Percentiles rank a stretch among this genome's conserved stretches.
Conservation (phyloP, 2,888 invertebrate species). For the Dolomedes plantarius region DNA sequence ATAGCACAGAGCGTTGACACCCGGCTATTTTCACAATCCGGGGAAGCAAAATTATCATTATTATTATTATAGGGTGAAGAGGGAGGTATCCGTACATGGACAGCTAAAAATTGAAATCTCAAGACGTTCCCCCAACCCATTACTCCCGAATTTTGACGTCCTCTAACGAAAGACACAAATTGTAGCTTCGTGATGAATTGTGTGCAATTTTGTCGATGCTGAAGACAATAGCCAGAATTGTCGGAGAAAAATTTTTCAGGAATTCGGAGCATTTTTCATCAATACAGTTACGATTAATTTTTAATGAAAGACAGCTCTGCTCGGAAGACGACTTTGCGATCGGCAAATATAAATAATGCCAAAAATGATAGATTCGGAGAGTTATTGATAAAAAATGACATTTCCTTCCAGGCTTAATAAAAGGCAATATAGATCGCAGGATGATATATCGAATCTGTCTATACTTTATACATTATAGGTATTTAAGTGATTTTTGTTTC, state of each 20-base stretch:
- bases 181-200: conserved; percentile 34
- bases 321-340: conserved; percentile 15
- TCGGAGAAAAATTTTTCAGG: conserved; percentile 24
- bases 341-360: conserved; percentile 57
- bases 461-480: conserved; percentile 22
- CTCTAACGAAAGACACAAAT: background rate
- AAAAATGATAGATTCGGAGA: conserved; percentile 50
- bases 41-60: no score
- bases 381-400: conserved; percentile 64
- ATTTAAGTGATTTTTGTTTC: conserved; percentile 41
- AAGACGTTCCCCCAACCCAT: background rate
- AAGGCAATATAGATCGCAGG: conserved; percentile 51
- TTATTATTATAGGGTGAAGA: no score
- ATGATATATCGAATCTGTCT: conserved; percentile 54
- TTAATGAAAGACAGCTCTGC: conserved; percentile 42
- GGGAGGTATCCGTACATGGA: background rate
- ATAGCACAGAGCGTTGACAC: no score
- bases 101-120: background rate
- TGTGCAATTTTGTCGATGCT: conserved; percentile 50
- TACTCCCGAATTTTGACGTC: background rate
- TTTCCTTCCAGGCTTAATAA: conserved; percentile 53
- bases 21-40: no score
- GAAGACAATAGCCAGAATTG: conserved; percentile 29
- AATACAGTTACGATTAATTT: conserved; percentile 51
- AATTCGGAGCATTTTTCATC: conserved; percentile 18